Percentiles rank a stretch among this genome's conserved stretches.
Conservation (phyloP, 2,113 vertebrate genomes). For the Sphyrna mokarran region DNA sequence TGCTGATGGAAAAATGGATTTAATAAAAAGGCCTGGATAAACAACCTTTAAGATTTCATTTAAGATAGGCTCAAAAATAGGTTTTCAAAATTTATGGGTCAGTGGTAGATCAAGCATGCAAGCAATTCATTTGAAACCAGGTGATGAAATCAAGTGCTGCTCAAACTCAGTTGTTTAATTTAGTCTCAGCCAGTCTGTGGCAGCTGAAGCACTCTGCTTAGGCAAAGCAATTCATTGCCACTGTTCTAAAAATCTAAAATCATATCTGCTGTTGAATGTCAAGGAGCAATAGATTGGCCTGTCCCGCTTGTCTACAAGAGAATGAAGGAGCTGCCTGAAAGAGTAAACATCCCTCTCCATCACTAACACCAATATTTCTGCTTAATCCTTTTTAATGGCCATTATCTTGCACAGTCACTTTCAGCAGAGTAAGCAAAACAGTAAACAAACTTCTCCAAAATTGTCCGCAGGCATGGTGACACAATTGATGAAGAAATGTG, state of each 20-base stretch:
- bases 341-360: background rate
- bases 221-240: background rate
- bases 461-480: background rate
- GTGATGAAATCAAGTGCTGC: background rate
- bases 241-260: background rate
- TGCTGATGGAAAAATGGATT: slow-evolving; percentile 4
- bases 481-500: background rate
- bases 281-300: background rate
- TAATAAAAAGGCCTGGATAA: background rate
- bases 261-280: background rate
- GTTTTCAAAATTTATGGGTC: background rate
- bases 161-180: background rate
- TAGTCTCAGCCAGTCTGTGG: background rate
- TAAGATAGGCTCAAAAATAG: background rate
- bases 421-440: background rate
- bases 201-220: background rate
- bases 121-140: background rate
- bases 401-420: background rate
- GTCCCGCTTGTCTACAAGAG: background rate
- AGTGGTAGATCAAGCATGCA: background rate
- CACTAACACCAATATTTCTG: background rate
- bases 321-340: background rate
- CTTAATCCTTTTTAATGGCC: background rate
- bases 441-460: background rate
- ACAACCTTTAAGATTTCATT: background rate